Base-by-base conservation (phyloP, 2,888 invertebrate genomes). In the Stenoptilia bipunctidactyla region DNA sequence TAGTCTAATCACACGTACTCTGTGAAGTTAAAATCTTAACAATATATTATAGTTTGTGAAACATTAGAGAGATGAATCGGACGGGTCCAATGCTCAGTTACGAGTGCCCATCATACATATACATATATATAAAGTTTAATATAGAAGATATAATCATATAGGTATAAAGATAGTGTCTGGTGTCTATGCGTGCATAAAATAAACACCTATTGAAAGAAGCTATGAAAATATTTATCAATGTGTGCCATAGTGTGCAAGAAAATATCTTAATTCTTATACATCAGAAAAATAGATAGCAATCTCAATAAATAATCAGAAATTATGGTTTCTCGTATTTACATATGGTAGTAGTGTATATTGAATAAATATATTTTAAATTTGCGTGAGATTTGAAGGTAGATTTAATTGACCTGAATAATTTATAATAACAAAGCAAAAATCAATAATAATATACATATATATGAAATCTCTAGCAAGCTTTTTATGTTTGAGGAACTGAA, bases 1-100 rank as follows among this genome's bases (percentile, higher is more conserved):
- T 80, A 79, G 56, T 54, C 71, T 77, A 80, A 66, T 64, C 79
- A 80, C 82, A 73, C 76, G 64, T 77, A 75, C 66, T 71, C 61
- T 62, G 72, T 68, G 73, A 71, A 56, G 52, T 49, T 59, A 62
- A 56, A 64, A 59, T 60, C 52, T 58, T 62, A 8, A 61, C 55
- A 64, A 50, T 63, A 70, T 70, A 67, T 50, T 51, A 52, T 66
- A 52, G 58, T 20, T 20, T 20, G 20, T 61, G 52, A 62, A 55
- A 61, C 54, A 52, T 66, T 61, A 68, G 68, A 20, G 3, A 56
- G 60, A 56, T 59, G 58, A 56, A 43, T 46, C 58, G 72, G 72
- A 70, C 66, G 66, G 70, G 66, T 61, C 59, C 45, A 45, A 49
- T 54, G 53, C 49, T 50, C 52, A 39, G 40, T 40, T 42, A 56